Conservation (phyloP, 2,797 vertebrate genomes). For the Odontamblyopus lacepedii region DNA sequence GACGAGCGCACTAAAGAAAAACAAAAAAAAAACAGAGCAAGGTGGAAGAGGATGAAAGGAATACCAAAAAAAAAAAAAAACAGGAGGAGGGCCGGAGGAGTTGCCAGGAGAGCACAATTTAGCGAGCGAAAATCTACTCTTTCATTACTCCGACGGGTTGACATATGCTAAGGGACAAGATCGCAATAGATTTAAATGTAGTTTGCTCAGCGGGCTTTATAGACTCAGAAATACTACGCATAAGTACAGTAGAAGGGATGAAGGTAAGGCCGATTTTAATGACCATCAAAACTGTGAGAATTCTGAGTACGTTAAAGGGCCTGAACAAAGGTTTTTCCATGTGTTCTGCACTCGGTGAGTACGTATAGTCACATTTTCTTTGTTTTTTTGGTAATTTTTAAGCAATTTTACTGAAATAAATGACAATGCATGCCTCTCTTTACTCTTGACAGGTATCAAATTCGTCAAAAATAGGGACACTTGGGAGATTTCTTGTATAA, state of each 20-base stretch:
- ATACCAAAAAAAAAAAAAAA: background rate
- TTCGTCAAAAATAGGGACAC: no score
- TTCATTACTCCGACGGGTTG: conserved; percentile 45
- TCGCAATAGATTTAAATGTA: background rate
- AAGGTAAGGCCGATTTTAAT: conserved; percentile 7
- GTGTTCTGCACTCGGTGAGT: no score
- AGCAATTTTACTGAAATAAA: no score
- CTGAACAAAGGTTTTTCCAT: no score
- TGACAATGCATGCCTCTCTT: no score
- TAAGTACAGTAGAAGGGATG: background rate
- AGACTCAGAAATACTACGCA: background rate
- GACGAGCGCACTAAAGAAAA: conserved; percentile 42
- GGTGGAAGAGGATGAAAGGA: conserved; percentile 1
- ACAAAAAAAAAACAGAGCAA: background rate
- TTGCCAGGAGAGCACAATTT: conserved; percentile 67
- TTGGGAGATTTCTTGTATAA: no score
- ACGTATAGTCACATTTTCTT: no score
- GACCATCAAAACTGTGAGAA: background rate
- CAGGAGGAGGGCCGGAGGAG: conserved; percentile 24
- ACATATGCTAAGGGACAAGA: conserved; percentile 12
- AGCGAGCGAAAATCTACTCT: conserved; percentile 50
- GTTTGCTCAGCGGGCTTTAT: background rate
- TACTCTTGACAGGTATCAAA: no score
- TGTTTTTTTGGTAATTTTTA: no score
- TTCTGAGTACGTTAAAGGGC: no score